Evolutionary conservation across 2,113 vertebrate species (phyloP), one percentile per base, ranked within the genome.

Genomic region (Gallinago paraguaiae): DNA sequence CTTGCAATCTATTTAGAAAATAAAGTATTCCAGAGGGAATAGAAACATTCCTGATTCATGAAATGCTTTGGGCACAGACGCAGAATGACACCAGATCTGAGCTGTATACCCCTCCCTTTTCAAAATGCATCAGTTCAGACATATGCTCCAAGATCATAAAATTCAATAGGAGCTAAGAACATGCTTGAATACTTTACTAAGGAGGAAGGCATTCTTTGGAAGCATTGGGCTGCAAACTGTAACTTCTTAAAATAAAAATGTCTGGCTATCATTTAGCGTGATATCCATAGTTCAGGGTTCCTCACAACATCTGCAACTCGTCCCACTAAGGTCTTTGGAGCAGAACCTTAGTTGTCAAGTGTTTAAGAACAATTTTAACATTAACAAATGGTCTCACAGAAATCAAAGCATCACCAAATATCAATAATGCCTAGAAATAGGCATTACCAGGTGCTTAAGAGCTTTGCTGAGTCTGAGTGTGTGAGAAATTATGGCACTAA

Each of bases 181-280:
- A 24, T 10, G 6, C 9, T 63, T 70, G 41, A 61, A 46, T 31
- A n/a, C 23, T 9, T 80, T 65, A n/a, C 11, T 20, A 80, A 60
- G 24, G 43, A 68, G 19, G 25, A 67, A 57, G 9, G 8, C 5
- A 65, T 77, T 53, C 18, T 51, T 61, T 54, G 11, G 14, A 63
- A 69, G 2, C 30, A 59, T 33, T 2, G 0, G 9, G 11, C 17
- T 31, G n/a, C n/a, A 39, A 48, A 63, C 7, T 57, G 3, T 30
- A 78, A 46, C 10, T 85, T 51, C 15, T 41, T 23, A 56, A 90
- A 88, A 56, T 41, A 82, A 78, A 95, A 91, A 28, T 2, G 1
- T 3, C 25, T 86, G 35, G 8, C 9, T 46, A 2, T 43, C 22
- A 20, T 54, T 74, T 63, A 54, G 17, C 19, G 15, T 14, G 8